Percentiles rank a stretch among this genome's conserved stretches.
These are phyloP conservation scores for Seira ritae DNA, from an alignment of 2,888 invertebrate genomes.

Conservation along the genomic window DNA sequence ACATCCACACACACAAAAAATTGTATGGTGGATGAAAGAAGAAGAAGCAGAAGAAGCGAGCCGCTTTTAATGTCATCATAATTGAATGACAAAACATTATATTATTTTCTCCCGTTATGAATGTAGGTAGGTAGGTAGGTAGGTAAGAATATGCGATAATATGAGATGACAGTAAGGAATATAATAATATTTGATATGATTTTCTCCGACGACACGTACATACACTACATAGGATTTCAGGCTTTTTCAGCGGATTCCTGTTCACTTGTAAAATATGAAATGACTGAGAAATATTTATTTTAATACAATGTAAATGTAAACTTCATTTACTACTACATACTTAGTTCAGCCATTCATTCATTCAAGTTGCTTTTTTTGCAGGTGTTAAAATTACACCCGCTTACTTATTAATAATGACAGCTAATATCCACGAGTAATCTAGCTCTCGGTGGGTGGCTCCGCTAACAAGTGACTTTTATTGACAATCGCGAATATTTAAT, in stretches of 20 bases:
- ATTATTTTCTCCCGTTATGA: not conserved
- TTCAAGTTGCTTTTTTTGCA: not conserved
- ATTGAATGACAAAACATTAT: not conserved
- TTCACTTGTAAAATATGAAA: no score
- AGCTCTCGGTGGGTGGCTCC: constrained; percentile 46
- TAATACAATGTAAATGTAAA: no score
- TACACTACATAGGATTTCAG: no score
- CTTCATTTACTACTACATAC: no score
- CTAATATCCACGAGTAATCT: not conserved
- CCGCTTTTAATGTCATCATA: not conserved
- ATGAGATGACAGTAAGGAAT: not conserved
- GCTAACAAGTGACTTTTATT: constrained; percentile 50
- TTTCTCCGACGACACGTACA: no score
- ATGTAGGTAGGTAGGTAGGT: no score
- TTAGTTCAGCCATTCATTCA: no score
- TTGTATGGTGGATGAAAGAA: not conserved
- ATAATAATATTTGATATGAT: not conserved
- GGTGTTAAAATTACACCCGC: not conserved
- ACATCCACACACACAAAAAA: not conserved
- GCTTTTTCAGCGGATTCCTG: no score
- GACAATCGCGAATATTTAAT: constrained; percentile 51
- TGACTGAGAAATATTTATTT: no score
- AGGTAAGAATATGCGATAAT: not conserved
- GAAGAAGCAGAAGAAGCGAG: no score
- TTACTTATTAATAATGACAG: not conserved